phyloP scores from a whole-genome alignment of 2,888 invertebrate species.

The Scaptomyza caliginosa region DNA sequence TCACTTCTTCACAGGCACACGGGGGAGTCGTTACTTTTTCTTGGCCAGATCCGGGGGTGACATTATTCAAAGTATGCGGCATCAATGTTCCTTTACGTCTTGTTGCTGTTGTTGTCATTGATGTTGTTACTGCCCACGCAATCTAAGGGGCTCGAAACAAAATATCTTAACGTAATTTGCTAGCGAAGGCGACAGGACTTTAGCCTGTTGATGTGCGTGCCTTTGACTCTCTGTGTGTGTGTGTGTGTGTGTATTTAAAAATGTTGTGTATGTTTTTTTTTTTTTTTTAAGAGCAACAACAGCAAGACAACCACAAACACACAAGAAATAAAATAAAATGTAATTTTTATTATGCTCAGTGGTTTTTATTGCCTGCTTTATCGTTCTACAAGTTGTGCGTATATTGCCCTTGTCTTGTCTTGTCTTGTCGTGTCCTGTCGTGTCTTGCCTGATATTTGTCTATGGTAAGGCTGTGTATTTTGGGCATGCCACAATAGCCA shows the following conservation, averaged over 20 bases:
- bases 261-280: too few relatives aligned
- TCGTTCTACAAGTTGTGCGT: slow-evolving; percentile 72
- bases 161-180: slow-evolving; percentile 68
- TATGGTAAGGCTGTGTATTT: slow-evolving; percentile 61
- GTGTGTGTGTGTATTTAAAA: slow-evolving; percentile 65
- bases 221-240: slow-evolving; percentile 63
- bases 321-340: slow-evolving; percentile 76
- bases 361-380: slow-evolving; percentile 79
- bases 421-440: slow-evolving; percentile 42
- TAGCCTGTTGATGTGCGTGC: slow-evolving; percentile 66
- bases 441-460: slow-evolving; percentile 77
- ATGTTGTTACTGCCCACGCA: slow-evolving; percentile 56
- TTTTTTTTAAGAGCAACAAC: slow-evolving; percentile 25
- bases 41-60: slow-evolving; percentile 20
- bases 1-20: slow-evolving; percentile 42
- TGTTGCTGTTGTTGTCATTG: slow-evolving; percentile 13
- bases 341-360: slow-evolving; percentile 79
- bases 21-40: slow-evolving; percentile 66
- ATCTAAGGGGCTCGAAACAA: slow-evolving; percentile 55
- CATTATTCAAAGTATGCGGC: slow-evolving; percentile 63
- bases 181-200: slow-evolving; percentile 17
- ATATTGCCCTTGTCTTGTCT: slow-evolving; percentile 39
- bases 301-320: slow-evolving; percentile 19
- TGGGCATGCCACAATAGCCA: slow-evolving; percentile 64
- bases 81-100: slow-evolving; percentile 26